These are phyloP conservation scores for Teleogryllus occipitalis DNA, from an alignment of 1,140 invertebrate genomes.

Conservation along the genomic window DNA sequence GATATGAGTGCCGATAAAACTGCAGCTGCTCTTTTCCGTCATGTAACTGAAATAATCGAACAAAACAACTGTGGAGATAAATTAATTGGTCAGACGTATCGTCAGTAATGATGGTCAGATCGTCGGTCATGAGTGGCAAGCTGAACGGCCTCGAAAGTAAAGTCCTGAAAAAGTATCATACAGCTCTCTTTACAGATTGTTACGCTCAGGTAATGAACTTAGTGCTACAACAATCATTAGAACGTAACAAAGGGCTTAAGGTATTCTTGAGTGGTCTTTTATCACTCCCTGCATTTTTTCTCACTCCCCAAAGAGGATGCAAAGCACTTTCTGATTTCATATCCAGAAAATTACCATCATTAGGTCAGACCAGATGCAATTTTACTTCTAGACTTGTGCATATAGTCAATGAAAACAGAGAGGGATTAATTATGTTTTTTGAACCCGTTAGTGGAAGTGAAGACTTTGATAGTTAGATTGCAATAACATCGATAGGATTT, in stretches of 20 bases:
- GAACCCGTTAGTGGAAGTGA: background rate
- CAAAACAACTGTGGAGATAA: background rate
- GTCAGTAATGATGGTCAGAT: too few relatives aligned
- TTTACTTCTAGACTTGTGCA: background rate
- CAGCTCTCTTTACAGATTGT: background rate
- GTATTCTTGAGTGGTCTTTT: background rate
- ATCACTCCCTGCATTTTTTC: background rate
- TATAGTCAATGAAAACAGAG: background rate
- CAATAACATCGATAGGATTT: background rate
- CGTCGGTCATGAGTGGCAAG: background rate
- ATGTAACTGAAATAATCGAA: background rate
- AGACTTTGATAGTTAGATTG: background rate
- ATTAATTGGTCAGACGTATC: background rate
- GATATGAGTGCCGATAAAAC: background rate
- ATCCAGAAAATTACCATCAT: background rate
- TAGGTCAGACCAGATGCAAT: background rate
- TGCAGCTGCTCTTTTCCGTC: background rate
- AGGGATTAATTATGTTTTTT: slow-evolving; percentile 1
- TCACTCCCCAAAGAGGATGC: background rate
- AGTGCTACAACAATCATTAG: background rate
- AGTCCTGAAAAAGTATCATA: background rate
- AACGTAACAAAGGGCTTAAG: background rate
- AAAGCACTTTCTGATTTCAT: background rate
- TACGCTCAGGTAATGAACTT: background rate
- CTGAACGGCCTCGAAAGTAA: background rate